Conservation (phyloP, 2,888 invertebrate species). For the Pristionchus exspectatus region DNA sequence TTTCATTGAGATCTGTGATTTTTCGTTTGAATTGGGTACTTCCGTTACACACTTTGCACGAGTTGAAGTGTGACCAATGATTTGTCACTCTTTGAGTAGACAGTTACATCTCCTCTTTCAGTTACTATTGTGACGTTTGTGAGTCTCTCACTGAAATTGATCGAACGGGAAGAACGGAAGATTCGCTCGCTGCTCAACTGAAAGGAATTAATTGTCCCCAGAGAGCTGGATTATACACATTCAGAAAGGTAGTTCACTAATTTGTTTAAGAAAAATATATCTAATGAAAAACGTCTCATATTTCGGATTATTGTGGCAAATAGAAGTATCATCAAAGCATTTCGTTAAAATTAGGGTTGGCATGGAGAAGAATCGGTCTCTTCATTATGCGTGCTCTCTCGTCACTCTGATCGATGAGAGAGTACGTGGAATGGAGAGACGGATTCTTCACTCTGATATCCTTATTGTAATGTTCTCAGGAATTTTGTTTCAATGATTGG, state of each 20-base stretch:
- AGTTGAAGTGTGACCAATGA: not conserved
- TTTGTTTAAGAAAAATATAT: not conserved
- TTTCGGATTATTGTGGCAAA: not conserved
- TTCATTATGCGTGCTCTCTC: too few species aligned
- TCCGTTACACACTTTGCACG: not conserved
- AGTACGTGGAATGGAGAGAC: too few species aligned
- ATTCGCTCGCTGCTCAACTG: slow-evolving; percentile 68
- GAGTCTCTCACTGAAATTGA: slow-evolving; percentile 74
- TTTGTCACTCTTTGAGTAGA: not conserved
- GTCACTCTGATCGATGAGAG: too few species aligned
- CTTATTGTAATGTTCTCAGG: slow-evolving; percentile 56
- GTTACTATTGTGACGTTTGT: slow-evolving; percentile 79
- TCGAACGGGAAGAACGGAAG: slow-evolving; percentile 56
- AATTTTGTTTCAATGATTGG: slow-evolving; percentile 79
- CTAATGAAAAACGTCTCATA: not conserved
- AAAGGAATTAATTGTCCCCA: slow-evolving; percentile 77
- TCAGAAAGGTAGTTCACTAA: slow-evolving; percentile 68
- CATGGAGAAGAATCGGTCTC: too few species aligned
- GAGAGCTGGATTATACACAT: slow-evolving; percentile 74
- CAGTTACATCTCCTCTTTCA: slow-evolving; percentile 58
- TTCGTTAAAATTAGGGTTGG: too few species aligned
- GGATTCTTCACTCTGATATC: too few species aligned
- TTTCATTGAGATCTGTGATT: not conserved
- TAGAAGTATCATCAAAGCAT: too few species aligned
- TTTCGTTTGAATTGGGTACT: not conserved